Evolutionary conservation across 53 echinoderm and acorn worm species (phyloP).

Genomic region (Mesocentrotus franciscanus): DNA sequence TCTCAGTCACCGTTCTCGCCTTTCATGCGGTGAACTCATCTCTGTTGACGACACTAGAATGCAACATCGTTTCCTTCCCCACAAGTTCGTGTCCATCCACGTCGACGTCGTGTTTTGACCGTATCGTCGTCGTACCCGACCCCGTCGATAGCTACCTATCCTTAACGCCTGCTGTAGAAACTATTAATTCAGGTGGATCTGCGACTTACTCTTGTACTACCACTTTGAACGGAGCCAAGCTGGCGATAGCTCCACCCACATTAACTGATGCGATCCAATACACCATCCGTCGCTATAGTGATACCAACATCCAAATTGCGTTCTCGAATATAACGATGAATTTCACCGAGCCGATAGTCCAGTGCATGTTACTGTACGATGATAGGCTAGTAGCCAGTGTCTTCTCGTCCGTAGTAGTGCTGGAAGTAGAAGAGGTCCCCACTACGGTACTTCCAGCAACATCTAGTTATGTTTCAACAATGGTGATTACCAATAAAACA

Average conservation of each 20-base stretch:
- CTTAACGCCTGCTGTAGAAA: not conserved
- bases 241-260: not conserved
- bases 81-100: constrained; percentile 9
- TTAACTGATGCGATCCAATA: not conserved
- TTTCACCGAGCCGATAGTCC: constrained; percentile 7
- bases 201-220: constrained; percentile 6
- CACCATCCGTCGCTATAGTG: not conserved
- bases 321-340: constrained; percentile 19
- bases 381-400: not conserved
- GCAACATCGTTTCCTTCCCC: not conserved
- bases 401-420: not conserved
- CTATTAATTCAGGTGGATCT: not conserved
- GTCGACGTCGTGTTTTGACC: constrained; percentile 1
- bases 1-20: not conserved
- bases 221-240: not conserved
- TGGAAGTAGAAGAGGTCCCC: not conserved
- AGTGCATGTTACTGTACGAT: not conserved
- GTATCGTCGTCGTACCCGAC: not conserved
- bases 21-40: not conserved
- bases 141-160: constrained; percentile 21
- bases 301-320: not conserved
- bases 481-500: not conserved
- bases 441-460: constrained; percentile 18
- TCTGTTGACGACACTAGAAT: not conserved
- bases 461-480: not conserved